phyloP scores from a whole-genome alignment of 2,113 vertebrate genomes.

The Ibidorhyncha struthersii region DNA sequence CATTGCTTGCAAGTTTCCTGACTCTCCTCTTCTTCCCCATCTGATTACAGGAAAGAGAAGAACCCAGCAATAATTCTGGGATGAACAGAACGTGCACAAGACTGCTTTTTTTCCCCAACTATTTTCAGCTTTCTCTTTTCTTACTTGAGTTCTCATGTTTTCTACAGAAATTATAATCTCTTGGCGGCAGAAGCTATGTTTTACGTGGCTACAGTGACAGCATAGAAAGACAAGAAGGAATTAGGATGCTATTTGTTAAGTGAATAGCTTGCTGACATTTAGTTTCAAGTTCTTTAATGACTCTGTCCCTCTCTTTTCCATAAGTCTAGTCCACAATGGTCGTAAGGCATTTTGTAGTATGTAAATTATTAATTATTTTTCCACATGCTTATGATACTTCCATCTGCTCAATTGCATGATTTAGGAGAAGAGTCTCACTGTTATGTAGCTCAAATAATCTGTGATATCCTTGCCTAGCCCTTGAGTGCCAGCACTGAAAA shows the following conservation, averaged over 20 bases:
- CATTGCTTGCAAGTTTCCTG: not conserved
- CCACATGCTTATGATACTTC: not conserved
- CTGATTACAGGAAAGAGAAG: not conserved
- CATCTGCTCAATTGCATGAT: not conserved
- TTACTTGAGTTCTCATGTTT: not conserved
- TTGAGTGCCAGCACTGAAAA: not conserved
- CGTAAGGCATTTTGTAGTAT: conserved; percentile 53
- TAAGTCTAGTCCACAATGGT: not conserved
- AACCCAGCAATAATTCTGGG: not conserved
- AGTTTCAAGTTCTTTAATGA: conserved; percentile 29
- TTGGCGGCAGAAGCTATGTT: not conserved
- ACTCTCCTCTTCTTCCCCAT: not conserved
- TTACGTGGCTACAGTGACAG: not conserved
- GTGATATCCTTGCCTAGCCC: not conserved
- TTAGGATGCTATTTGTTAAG: not conserved
- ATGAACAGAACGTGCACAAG: not conserved
- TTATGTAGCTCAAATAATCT: not conserved
- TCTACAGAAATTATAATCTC: not conserved
- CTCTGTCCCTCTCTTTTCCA: not conserved
- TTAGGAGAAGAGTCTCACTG: not conserved
- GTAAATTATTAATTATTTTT: conserved; percentile 47
- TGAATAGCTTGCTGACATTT: not conserved
- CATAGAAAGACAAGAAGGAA: not conserved
- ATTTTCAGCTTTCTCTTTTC: not conserved
- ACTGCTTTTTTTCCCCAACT: fast-evolving